A percentile compares a stretch with the other conserved stretches of the same genome.
Conservation (phyloP, 1,140 invertebrate genomes). For the Halyomorpha halys region DNA sequence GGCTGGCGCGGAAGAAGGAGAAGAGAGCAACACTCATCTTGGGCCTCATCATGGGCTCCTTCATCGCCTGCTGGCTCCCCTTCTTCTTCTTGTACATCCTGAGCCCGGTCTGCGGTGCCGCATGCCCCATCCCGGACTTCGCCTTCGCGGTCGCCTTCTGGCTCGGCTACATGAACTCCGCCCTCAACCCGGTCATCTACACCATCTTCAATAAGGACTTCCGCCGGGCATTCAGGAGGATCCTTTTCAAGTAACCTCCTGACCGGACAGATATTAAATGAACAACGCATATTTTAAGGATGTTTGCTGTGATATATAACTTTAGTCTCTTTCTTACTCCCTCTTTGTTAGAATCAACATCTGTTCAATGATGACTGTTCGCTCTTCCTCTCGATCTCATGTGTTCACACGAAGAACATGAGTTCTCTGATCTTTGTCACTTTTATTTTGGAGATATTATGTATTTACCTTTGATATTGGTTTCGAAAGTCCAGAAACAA, state of each 20-base stretch:
- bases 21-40: constrained; percentile 92
- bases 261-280: background rate
- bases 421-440: too few relatives aligned
- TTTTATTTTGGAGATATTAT: too few relatives aligned
- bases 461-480: too few relatives aligned
- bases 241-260: constrained; percentile 75
- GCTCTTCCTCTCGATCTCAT: too few relatives aligned
- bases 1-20: constrained; percentile 92
- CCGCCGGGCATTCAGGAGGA: constrained; percentile 84
- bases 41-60: constrained; percentile 96
- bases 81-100: constrained; percentile 94
- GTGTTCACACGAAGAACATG: too few relatives aligned
- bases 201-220: constrained; percentile 99
- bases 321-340: background rate
- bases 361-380: too few relatives aligned
- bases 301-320: constrained; percentile 14
- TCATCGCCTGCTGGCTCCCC: constrained; percentile 97
- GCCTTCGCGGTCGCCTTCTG: constrained; percentile 95
- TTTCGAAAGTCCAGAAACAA: too few relatives aligned
- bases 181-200: constrained; percentile 95
- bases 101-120: constrained; percentile 61
- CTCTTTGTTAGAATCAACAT: too few relatives aligned
- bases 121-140: constrained; percentile 61
- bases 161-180: constrained; percentile 98
- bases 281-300: constrained; percentile 13